Base-by-base conservation (phyloP, 2,888 invertebrate species). In the Melieria picta region DNA sequence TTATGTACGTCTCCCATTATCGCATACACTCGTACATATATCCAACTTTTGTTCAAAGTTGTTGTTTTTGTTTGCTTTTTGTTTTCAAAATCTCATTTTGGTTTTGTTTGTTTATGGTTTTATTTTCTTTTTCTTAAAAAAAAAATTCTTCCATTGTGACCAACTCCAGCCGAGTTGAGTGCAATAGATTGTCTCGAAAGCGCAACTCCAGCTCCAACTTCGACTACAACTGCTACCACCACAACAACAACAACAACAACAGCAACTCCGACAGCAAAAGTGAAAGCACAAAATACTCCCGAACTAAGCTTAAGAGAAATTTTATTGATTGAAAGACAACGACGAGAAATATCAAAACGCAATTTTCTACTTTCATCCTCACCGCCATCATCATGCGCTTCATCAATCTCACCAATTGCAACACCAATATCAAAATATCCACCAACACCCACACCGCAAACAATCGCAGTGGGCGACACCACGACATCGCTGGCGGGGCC, bases 311-410 rank as follows among this genome's bases (percentile, higher is more conserved):
- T 84, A 78, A 81, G 78, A 78, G 81, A 84, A 77, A 79, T 84
- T 75, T 80, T 84, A 77, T 77, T 82, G 73, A 79, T 84, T 56
- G 83, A 84, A 77, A 77, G 84, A 76, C 82, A 81, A 78, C 83
- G 85, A 65, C 83, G 82, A 77, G 82, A 82, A 77, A 81, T 80
- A 84, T 81, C 83, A 76, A 84, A 84, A 80, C 83, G 83, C 81
- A 81, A 80, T 80, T 84, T 84, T 84, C 79, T 85, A 80, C 80
- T 84, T 81, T 84, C 84, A 79, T 80, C 84, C 75, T 79, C 85
- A 76, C 80, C 84, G 69, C 81, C 84, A 72, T 82, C 83, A 65
- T 80, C 79, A 45, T 65, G 67, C 47, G 62, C 71, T 57, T 61
- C 66, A 56, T 65, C 63, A n/a, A 62, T 48, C 58, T 55, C 75